Evolutionary conservation across 2,113 vertebrate genomes (phyloP), one percentile per base, ranked within the genome.

Genomic region (Cavia porcellus): DNA sequence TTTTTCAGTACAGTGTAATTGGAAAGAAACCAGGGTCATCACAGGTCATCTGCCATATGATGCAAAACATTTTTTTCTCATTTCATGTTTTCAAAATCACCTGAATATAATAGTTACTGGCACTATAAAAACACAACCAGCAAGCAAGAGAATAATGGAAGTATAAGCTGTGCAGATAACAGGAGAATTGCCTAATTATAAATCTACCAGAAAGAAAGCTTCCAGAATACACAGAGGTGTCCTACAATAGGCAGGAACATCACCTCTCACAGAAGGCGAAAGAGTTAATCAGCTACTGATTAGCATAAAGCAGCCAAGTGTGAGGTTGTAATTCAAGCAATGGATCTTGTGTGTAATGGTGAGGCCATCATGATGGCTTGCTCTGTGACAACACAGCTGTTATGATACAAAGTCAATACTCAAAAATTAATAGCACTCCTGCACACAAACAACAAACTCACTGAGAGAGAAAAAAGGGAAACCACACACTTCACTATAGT

Each of bases 71-170:
- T 38, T 19, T 3, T 88, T 93, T 62, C 25, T 90, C 61, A 82
- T 90, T 85, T 93, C 13, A n/a, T 72, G 55, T 55, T 91, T 93
- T 91, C 77, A 74, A 80, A 84, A 80, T 42, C 35, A 84, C 70
- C 70, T 81, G 84, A 74, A 11, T 52, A 68, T 38, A 61, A 22
- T 84, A 83, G 52, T 45, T 55, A 96, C 62, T 66, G 74, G 90
- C 25, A 50, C 7, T 59, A 15, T 81, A 94, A 20, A 75, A 96
- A 88, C 14, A 32, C 70, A 86, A 38, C 47, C 50, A 90, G 22
- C 64, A n/a, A 24, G 13, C 77, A 95, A 74, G 75, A 88, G 47
- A 95, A 89, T 8, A 91, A 75, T 42, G 20, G 47, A 90, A 95
- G 35, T 72, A 59, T 38, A 50, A 68, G 50, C 66, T 93, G 8